Percentiles rank a stretch among this genome's conserved stretches.
phyloP scores from a whole-genome alignment of 2,888 invertebrate species.

The Drosophila suboccidentalis region DNA sequence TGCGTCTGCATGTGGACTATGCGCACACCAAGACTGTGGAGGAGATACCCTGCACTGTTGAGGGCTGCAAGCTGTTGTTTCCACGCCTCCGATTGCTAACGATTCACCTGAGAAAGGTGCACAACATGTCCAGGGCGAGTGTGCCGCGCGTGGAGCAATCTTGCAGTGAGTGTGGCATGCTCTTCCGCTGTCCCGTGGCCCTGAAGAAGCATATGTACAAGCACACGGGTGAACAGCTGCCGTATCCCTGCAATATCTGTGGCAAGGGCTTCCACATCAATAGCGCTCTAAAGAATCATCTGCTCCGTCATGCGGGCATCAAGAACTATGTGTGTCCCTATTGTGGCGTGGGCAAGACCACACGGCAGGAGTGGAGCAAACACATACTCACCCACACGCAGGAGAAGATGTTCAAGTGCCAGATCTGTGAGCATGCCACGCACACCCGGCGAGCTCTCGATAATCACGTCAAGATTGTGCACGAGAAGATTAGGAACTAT shows the following conservation, averaged over 20 bases:
- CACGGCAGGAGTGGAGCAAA: slow-evolving; percentile 83
- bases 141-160: slow-evolving; percentile 72
- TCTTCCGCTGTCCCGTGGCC: slow-evolving; percentile 82
- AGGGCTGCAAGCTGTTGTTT: slow-evolving; percentile 77
- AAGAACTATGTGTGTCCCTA: slow-evolving; percentile 84
- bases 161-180: slow-evolving; percentile 80
- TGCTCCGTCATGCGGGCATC: slow-evolving; percentile 84
- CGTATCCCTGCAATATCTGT: slow-evolving; percentile 83
- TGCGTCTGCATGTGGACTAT: slow-evolving; percentile 80
- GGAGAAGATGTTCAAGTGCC: slow-evolving; percentile 83
- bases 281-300: slow-evolving; percentile 83
- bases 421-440: slow-evolving; percentile 81
- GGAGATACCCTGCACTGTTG: slow-evolving; percentile 74
- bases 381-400: slow-evolving; percentile 83
- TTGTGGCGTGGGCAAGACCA: slow-evolving; percentile 84
- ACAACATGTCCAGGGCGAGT: slow-evolving; percentile 61
- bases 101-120: slow-evolving; percentile 81
- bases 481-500: slow-evolving; percentile 80
- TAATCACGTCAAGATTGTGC: slow-evolving; percentile 82
- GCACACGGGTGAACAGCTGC: slow-evolving; percentile 82
- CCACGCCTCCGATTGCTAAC: slow-evolving; percentile 80
- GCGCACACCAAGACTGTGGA: slow-evolving; percentile 76
- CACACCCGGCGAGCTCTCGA: slow-evolving; percentile 83
- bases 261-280: slow-evolving; percentile 84
- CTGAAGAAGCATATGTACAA: slow-evolving; percentile 83